Evolutionary conservation across 2,888 invertebrate species (phyloP).

Genomic region (Scrobipalpa atriplicella): DNA sequence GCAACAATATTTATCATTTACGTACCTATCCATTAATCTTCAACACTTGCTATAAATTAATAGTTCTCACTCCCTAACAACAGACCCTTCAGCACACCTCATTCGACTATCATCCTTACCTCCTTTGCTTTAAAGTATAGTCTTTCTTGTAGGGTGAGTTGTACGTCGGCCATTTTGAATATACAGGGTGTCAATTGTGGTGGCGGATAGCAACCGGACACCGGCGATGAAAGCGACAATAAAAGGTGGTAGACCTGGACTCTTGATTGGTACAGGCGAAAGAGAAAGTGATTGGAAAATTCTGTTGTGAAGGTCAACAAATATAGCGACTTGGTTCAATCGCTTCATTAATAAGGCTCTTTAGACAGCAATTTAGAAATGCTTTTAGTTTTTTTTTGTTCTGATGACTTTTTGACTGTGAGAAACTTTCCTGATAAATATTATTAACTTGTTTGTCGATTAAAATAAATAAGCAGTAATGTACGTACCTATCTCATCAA

Average conservation of each 20-base stretch:
- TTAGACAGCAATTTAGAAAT: too few species aligned
- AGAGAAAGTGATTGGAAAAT: constrained; percentile 39
- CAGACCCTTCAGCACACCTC: constrained; percentile 17
- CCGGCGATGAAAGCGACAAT: constrained; percentile 77
- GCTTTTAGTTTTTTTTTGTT: too few species aligned
- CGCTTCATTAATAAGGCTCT: too few species aligned
- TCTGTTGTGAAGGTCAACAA: neutral
- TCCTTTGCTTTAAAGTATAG: neutral
- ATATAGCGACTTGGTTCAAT: too few species aligned
- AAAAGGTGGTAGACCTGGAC: constrained; percentile 79
- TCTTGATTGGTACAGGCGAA: constrained; percentile 68
- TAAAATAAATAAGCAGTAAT: neutral
- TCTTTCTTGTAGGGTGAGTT: neutral
- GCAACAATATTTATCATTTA: constrained; percentile 13
- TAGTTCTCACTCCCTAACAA: constrained; percentile 28
- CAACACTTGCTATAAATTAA: constrained; percentile 26
- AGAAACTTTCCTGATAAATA: too few species aligned
- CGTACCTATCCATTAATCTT: constrained; percentile 26
- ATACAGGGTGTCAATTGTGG: constrained; percentile 58
- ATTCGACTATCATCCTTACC: neutral
- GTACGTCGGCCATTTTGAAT: constrained; percentile 43
- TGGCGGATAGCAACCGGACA: constrained; percentile 78
- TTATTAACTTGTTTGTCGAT: too few species aligned
- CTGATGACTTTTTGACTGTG: too few species aligned
- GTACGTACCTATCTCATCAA: neutral